Percentiles rank a stretch among this genome's conserved stretches.
phyloP scores from a whole-genome alignment of 1,140 invertebrate species.

The Penaeus chinensis region DNA sequence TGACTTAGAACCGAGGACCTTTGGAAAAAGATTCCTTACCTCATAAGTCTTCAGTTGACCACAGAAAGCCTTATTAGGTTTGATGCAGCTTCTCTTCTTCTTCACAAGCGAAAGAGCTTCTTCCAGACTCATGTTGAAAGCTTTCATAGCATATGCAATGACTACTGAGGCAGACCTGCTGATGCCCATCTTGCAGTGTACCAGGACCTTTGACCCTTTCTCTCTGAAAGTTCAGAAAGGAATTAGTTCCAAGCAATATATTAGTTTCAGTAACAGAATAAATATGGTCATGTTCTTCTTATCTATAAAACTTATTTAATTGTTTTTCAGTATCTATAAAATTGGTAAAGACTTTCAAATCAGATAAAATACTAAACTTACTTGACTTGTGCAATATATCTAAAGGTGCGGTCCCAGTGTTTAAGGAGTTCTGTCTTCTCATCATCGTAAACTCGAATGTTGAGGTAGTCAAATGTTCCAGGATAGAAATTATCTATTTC shows the following conservation, averaged over 20 bases:
- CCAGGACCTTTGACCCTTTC: slow-evolving; percentile 90
- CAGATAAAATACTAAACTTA: slow-evolving; percentile 66
- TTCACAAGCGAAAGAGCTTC: slow-evolving; percentile 91
- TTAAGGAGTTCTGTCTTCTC: slow-evolving; percentile 95
- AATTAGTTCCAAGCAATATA: neutral
- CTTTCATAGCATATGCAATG: slow-evolving; percentile 98
- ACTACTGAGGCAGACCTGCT: slow-evolving; percentile 97
- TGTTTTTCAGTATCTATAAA: no score
- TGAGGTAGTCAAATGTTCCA: slow-evolving; percentile 94
- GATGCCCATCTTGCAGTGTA: slow-evolving; percentile 99
- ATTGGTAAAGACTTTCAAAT: no score
- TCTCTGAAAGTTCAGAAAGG: slow-evolving; percentile 71
- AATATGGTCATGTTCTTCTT: no score
- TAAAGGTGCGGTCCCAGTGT: slow-evolving; percentile 97
- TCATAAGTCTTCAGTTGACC: slow-evolving; percentile 95
- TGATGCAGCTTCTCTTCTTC: slow-evolving; percentile 89
- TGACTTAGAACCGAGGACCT: neutral
- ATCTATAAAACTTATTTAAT: no score
- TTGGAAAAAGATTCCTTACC: slow-evolving; percentile 65
- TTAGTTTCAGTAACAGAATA: no score
- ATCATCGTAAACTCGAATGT: slow-evolving; percentile 96
- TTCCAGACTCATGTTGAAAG: slow-evolving; percentile 92
- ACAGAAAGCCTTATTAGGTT: slow-evolving; percentile 95
- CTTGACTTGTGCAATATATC: slow-evolving; percentile 94
- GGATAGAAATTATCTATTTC: slow-evolving; percentile 99